A percentile compares a stretch with the other conserved stretches of the same genome.
Evolutionary conservation across 2,113 vertebrate genomes (phyloP).

Genomic region (Eclectus roratus): DNA sequence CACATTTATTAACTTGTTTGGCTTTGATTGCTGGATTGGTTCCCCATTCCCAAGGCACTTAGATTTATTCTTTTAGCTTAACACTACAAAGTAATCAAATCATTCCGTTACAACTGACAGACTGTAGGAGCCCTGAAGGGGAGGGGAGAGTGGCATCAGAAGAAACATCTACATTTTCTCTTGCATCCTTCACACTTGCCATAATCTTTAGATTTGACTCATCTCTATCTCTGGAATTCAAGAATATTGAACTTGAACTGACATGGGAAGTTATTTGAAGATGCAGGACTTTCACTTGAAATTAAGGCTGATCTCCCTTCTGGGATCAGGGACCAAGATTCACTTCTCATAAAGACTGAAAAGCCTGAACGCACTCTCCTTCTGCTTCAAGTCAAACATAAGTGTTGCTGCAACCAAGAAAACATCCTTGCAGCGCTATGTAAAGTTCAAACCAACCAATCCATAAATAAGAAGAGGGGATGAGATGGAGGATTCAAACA

Average conservation of each 20-base stretch:
- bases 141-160: not conserved
- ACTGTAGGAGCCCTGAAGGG: constrained; percentile 44
- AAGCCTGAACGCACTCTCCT: not conserved
- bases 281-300: constrained; percentile 48
- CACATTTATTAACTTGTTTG: constrained; percentile 63
- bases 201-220: constrained; percentile 19
- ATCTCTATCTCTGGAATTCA: not conserved
- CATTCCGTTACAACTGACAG: constrained; percentile 59
- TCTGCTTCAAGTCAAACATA: constrained; percentile 23
- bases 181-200: constrained; percentile 1
- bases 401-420: constrained; percentile 32
- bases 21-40: constrained; percentile 50
- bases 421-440: not conserved
- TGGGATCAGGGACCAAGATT: constrained; percentile 24
- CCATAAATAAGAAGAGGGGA: not conserved
- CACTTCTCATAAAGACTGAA: not conserved
- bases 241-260: constrained; percentile 51
- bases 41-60: constrained; percentile 47
- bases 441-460: constrained; percentile 27
- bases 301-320: constrained; percentile 60
- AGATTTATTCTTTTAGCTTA: constrained; percentile 69
- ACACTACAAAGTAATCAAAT: constrained; percentile 67
- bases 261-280: constrained; percentile 27
- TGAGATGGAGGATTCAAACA: not conserved
- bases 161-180: constrained; percentile 18